Base-by-base conservation (phyloP, 2,797 vertebrate species). In the Macrochelys suwanniensis region DNA sequence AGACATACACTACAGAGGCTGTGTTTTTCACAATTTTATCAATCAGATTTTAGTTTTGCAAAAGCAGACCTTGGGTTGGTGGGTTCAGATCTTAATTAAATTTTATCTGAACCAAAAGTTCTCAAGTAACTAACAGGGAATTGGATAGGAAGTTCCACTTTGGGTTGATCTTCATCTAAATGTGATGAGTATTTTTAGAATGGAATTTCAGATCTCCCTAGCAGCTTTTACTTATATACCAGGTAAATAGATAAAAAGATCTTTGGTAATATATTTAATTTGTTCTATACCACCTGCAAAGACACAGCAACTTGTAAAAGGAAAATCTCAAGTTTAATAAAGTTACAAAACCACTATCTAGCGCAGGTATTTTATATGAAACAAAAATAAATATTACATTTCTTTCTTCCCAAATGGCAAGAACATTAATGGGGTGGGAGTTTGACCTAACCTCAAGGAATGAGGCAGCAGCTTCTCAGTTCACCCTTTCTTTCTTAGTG, bases 11-110 rank as follows among this genome's bases (percentile, higher is more conserved):
- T 91, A 80, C 87, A 23, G 51, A 89, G 84, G 77, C 45, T 87
- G 57, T 3, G 79, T 61, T n/a, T 65, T 65, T 65, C 5, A 33
- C 82, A 93, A 87, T 28, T 92, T 4, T 57, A 28, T 1, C n/a
- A 17, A 80, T 80, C 26, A 88, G 57, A 53, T 92, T 91, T 94
- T 95, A 49, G 85, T 77, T 51, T 94, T 84, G 37, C 95, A 71
- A 49, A 83, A 93, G 33, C 15, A 28, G 90, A 95, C 88, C 16
- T 74, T 37, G 7, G 26, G 4, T 33, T 59, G 50, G 2, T 59
- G 50, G 2, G 13, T 51, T 68, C 61, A 88, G 82, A 91, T 80
- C 93, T 89, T 82, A 89, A 33, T 26, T 37, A 61, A 61, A 51
- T 25, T 47, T 78, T 17, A 12, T 56, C 78, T 82, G 71, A 80